Base-by-base conservation (phyloP, 2,113 vertebrate genomes). In the Bolborhynchus lineola region DNA sequence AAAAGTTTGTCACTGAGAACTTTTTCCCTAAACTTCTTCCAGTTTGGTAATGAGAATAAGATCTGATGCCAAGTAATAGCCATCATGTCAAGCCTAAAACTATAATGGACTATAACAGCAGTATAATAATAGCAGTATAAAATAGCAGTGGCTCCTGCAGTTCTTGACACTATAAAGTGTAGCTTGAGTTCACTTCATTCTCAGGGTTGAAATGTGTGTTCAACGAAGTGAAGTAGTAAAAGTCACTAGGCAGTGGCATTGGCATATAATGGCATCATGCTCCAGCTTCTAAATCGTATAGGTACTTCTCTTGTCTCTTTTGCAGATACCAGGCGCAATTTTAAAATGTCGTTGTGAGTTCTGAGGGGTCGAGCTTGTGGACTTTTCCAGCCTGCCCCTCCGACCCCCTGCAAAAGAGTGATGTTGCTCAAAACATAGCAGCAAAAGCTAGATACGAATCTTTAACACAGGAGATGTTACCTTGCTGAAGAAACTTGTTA, bases 231-330 rank as follows among this genome's bases (percentile, higher is more conserved):
- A 69, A 82, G 29, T 42, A 20, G 26, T 49, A 53, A n/a, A 37
- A 72, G 28, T 75, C 60, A 64, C 12, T 76, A 25, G 52, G 37
- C 47, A 37, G 18, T 60, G 31, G 18, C 21, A 6, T 92, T 84
- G 49, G 26, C 23, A 23, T 50, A 7, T 29, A 39, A 25, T 55
- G 26, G 11, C 37, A 10, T 41, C 0, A 0, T 11, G 6, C 31
- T 81, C 14, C 52, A 70, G 12, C 42, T 88, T 79, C 44, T 81
- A 14, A 70, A 35, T 23, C 37, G 5, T 29, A 26, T 11, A n/a
- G 25, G 8, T 57, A 12, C 33, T 31, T 42, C 33, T 59, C 17
- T 24, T 70, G 29, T 55, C n/a, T 76, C 31, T 86, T 63, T 57
- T 37, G 16, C 13, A 19, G 69, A 29, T 50, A 55, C 4, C 25